Percentiles rank a stretch among this genome's conserved stretches.
These are phyloP conservation scores for Scaptomyza polygonia DNA, from an alignment of 2,888 invertebrate species.

Conservation along the genomic window DNA sequence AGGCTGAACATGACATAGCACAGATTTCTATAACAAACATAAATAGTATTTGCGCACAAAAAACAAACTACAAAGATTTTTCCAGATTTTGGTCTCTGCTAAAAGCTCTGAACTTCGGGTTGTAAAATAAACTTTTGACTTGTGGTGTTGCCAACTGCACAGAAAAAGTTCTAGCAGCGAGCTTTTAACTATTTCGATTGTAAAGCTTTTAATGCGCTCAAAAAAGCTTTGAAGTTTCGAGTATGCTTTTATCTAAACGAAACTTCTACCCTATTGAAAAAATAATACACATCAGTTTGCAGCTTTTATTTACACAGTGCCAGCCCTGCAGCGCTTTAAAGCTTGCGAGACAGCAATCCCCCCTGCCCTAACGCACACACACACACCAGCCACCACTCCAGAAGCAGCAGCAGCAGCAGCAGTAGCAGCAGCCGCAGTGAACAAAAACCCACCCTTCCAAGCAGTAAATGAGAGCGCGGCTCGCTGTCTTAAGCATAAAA, in stretches of 20 bases:
- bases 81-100: background rate
- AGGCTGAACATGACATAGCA: constrained; percentile 63
- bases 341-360: constrained; percentile 47
- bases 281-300: constrained; percentile 1
- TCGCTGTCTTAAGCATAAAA: constrained; percentile 40
- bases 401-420: background rate
- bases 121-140: constrained; percentile 9
- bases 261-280: background rate
- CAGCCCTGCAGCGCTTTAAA: constrained; percentile 44
- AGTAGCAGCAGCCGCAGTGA: constrained; percentile 13
- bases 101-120: constrained; percentile 26
- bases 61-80: constrained; percentile 15
- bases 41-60: constrained; percentile 1
- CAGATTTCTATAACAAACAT: constrained; percentile 20
- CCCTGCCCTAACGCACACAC: constrained; percentile 2
- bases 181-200: constrained; percentile 16
- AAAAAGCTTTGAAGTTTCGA: constrained; percentile 28
- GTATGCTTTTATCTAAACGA: constrained; percentile 4
- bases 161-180: background rate
- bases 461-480: constrained; percentile 3
- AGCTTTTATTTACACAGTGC: constrained; percentile 41
- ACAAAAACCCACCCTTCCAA: constrained; percentile 59
- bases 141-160: constrained; percentile 40
- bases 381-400: constrained; percentile 5
- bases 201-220: constrained; percentile 3